Conservation (phyloP, 2,888 invertebrate genomes). For the Trichogramma evanescens region DNA sequence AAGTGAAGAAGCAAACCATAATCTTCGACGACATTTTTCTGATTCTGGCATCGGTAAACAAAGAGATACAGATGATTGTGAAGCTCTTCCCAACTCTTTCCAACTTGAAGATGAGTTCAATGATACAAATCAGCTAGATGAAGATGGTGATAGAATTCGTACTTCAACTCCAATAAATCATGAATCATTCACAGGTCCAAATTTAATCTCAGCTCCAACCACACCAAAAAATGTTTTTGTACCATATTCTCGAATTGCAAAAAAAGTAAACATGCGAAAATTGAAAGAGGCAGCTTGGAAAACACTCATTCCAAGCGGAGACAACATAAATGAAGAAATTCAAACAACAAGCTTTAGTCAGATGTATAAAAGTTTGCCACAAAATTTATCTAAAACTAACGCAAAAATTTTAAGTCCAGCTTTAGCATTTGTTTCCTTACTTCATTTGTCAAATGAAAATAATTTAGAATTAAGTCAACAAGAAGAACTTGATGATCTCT, state of each 20-base stretch:
- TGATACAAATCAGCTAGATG: conserved; percentile 54
- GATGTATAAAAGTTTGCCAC: conserved; percentile 57
- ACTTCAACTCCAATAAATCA: conserved; percentile 34
- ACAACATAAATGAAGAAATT: conserved; percentile 25
- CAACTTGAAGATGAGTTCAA: conserved; percentile 39
- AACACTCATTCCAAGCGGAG: conserved; percentile 46
- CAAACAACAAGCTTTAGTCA: conserved; percentile 43
- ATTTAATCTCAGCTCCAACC: conserved; percentile 63
- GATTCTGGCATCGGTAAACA: too few species aligned
- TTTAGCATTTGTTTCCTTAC: conserved; percentile 69
- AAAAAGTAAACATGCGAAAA: conserved; percentile 78
- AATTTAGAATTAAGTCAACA: conserved; percentile 43
- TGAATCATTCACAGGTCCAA: conserved; percentile 36
- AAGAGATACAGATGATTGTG: conserved; percentile 23
- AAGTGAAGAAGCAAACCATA: conserved; percentile 24
- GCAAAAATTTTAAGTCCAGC: conserved; percentile 68
- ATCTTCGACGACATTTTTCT: conserved; percentile 6
- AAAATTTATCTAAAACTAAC: conserved; percentile 55
- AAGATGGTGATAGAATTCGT: conserved; percentile 52
- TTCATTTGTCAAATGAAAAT: conserved; percentile 80
- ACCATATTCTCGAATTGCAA: conserved; percentile 73
- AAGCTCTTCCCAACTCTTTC: conserved; percentile 9
- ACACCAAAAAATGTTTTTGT: conserved; percentile 63
- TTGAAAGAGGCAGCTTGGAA: conserved; percentile 70
- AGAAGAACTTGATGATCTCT: too few species aligned